A percentile compares a stretch with the other conserved stretches of the same genome.
These are phyloP conservation scores for Eupithecia dodoneata DNA, from an alignment of 2,888 invertebrate genomes.

Conservation along the genomic window DNA sequence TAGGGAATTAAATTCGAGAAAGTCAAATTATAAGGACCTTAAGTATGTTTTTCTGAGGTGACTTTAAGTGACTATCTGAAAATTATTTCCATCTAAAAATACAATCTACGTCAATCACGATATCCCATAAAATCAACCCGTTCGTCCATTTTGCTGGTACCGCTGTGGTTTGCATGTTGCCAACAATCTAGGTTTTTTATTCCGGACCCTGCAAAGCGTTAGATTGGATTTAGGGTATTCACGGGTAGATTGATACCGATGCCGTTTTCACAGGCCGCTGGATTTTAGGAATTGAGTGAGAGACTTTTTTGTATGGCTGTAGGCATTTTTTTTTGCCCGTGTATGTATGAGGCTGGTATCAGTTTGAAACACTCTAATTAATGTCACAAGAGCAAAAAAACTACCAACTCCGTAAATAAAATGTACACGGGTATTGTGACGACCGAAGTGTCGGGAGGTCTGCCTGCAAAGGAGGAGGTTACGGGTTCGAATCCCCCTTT, in stretches of 20 bases:
- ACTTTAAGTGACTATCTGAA: background rate
- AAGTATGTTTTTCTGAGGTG: background rate
- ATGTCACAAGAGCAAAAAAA: background rate
- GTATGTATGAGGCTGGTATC: background rate
- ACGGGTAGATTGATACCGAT: slow-evolving; percentile 56
- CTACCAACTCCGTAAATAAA: background rate
- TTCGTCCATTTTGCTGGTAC: slow-evolving; percentile 2
- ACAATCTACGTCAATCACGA: background rate
- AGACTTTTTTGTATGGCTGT: background rate
- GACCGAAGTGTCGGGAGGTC: too few species aligned
- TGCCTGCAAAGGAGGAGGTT: too few species aligned
- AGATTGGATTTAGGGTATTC: slow-evolving; percentile 61
- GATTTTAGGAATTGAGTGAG: slow-evolving; percentile 53
- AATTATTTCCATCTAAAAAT: background rate
- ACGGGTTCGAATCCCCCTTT: too few species aligned
- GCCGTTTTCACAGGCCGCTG: slow-evolving; percentile 53
- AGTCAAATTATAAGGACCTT: background rate
- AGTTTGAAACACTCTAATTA: background rate
- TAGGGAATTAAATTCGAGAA: background rate
- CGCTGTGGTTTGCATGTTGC: slow-evolving; percentile 1
- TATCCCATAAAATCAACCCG: background rate
- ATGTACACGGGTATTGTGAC: background rate
- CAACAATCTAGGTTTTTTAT: slow-evolving; percentile 18
- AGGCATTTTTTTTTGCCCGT: background rate
- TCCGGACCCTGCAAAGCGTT: slow-evolving; percentile 41